Evolutionary conservation across 2,888 invertebrate genomes (phyloP), one percentile per base, ranked within the genome.

Genomic region (Drosophila algonquin): DNA sequence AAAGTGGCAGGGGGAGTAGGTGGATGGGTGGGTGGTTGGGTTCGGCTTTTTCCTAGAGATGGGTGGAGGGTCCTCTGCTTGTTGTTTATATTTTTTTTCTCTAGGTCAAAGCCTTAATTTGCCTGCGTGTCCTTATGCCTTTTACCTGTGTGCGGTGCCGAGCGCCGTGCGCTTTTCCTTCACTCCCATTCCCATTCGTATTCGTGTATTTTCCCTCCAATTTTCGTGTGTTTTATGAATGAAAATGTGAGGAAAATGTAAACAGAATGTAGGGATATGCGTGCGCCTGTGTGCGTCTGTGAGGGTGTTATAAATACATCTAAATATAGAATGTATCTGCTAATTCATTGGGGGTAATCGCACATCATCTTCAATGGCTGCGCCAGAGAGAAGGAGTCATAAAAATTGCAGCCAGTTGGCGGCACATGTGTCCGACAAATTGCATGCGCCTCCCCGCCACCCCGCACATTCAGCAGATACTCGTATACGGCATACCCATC

Each of bases 71-170:
- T 54, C 63, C 55, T n/a, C 44, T 35, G 27, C 21, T 71, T 64
- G 59, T 60, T 64, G 79, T 46, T 44, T 71, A 58, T 71, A 58
- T 76, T 82, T 81, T 82, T 74, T 81, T 80, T 85, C 87, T 87
- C 83, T 86, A 87, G 85, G 85, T 86, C 85, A 86, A 87, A 87
- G 86, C 86, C 88, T 86, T 86, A 86, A 86, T 86, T 87, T 85
- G 86, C 81, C 80, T 76, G 83, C 61, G 68, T 73, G 80, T 72
- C 72, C 79, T 74, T 78, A 68, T 53, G 77, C 72, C 69, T 47
- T 61, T 74, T 74, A 64, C 73, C 64, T 73, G 56, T 21, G 14
- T 21, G 21, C 21, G 21, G 2, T 2, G 21, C 12, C 12, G 12
- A 12, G 12, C 12, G 35, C 12, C 35, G 40, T 14, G 40, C 32